Base-by-base conservation (phyloP, 2,888 invertebrate genomes). In the Globia sparganii region DNA sequence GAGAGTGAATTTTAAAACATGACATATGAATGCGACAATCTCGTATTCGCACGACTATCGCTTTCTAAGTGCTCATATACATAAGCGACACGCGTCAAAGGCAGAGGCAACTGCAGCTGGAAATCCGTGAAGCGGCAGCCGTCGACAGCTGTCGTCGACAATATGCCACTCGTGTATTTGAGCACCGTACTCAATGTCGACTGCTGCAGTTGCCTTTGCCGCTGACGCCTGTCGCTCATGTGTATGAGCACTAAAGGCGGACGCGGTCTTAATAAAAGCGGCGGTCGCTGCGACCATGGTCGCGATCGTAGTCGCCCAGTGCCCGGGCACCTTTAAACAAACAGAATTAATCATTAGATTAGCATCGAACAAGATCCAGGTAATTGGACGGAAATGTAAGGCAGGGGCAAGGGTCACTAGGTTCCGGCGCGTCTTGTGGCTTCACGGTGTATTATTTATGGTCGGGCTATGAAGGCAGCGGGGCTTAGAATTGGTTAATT, bases 321-420 rank as follows among this genome's bases (percentile, higher is more conserved):
- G 61, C 34, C 18, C 58, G n/a, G 9, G 46, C 25, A 66, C n/a
- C 69, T 56, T 78, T 72, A 75, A 65, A 85, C 71, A 86, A 84
- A 90, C 72, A 85, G 73, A 86, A 88, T 85, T 86, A 85, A 85
- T 88, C 86, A 89, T 82, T 78, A 86, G 88, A 89, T 91, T 88
- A 87, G 77, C 83, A 90, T 89, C 88, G 83, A 85, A 88, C 87
- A 89, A 89, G 87, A 88, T 90, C 75, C 75, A 79, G 81, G 88
- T 87, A 88, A 88, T 89, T 86, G 88, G 81, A 83, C 82, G 85
- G 90, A 90, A 91, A 91, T 89, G 88, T 87, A 83, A 88, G 87
- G 89, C 74, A 81, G 79, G 87, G 85, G 79, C 87, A 84, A 76
- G 84, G 91, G 90, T 90, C 90, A 91, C 83, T 72, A 49, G 84